A percentile compares a stretch with the other conserved stretches of the same genome.
Evolutionary conservation across 2,888 invertebrate species (phyloP).

Genomic region (Ditula angustiorana): DNA sequence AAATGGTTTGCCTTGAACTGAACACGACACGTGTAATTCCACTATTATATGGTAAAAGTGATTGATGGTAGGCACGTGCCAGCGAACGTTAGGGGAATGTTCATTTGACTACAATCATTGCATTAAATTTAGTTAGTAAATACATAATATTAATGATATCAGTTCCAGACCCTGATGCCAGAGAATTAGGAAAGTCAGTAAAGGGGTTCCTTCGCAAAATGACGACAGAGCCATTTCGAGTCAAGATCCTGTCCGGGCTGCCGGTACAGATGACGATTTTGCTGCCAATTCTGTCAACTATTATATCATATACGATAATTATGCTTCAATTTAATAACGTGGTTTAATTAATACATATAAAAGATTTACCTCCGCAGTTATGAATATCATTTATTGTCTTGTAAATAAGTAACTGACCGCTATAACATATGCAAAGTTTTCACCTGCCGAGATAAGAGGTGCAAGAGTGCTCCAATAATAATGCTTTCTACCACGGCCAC

Average conservation of each 20-base stretch:
- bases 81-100: no score
- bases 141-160: not conserved
- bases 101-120: no score
- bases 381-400: no score
- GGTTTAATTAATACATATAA: not conserved
- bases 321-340: conserved; percentile 26
- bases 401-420: no score
- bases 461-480: no score
- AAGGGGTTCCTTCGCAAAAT: conserved; percentile 18
- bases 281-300: conserved; percentile 10
- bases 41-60: no score
- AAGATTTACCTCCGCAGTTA: not conserved
- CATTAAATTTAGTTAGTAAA: not conserved
- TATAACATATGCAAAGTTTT: no score
- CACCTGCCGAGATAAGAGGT: no score
- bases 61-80: no score
- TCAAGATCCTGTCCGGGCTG: conserved; percentile 17
- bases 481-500: no score
- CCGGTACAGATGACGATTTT: conserved; percentile 19
- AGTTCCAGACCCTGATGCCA: conserved; percentile 20
- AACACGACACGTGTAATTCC: no score
- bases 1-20: no score
- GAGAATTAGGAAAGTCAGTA: not conserved
- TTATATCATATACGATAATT: conserved; percentile 21
- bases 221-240: not conserved